These are phyloP conservation scores for Ectemnius continuus DNA, from an alignment of 2,888 invertebrate species.

Conservation along the genomic window DNA sequence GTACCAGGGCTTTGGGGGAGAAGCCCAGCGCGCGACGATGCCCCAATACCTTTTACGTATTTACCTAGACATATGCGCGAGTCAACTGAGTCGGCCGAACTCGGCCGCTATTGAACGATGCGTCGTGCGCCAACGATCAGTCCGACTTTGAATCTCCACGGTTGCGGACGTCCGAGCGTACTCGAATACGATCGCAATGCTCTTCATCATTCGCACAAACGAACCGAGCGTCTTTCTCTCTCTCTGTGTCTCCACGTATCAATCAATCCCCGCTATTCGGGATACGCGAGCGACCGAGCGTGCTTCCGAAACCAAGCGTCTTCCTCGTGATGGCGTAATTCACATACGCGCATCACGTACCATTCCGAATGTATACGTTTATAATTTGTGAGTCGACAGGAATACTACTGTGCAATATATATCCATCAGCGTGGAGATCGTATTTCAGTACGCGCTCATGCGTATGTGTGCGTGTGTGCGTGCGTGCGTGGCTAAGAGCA, in stretches of 20 bases:
- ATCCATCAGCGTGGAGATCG: slow-evolving; percentile 38
- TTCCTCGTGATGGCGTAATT: slow-evolving; percentile 16
- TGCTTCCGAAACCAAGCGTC: slow-evolving; percentile 32
- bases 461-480: slow-evolving; percentile 38
- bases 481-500: slow-evolving; percentile 44
- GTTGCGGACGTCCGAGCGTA: slow-evolving; percentile 49
- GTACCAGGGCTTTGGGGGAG: slow-evolving; percentile 36
- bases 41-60: slow-evolving; percentile 25
- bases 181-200: slow-evolving; percentile 46
- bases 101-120: slow-evolving; percentile 39
- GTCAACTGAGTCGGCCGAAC: not conserved
- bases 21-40: slow-evolving; percentile 45
- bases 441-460: slow-evolving; percentile 42
- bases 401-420: slow-evolving; percentile 10
- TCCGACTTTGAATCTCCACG: slow-evolving; percentile 41
- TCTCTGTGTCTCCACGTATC: not conserved
- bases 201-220: slow-evolving; percentile 10
- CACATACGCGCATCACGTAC: slow-evolving; percentile 4
- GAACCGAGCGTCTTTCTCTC: not conserved
- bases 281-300: slow-evolving; percentile 7
- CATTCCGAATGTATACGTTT: no score
- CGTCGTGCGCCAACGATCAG: slow-evolving; percentile 47
- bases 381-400: no score
- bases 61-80: no score
- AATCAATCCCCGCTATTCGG: not conserved